Evolutionary conservation across 2,888 invertebrate species (phyloP).

Genomic region (Erannis defoliaria): DNA sequence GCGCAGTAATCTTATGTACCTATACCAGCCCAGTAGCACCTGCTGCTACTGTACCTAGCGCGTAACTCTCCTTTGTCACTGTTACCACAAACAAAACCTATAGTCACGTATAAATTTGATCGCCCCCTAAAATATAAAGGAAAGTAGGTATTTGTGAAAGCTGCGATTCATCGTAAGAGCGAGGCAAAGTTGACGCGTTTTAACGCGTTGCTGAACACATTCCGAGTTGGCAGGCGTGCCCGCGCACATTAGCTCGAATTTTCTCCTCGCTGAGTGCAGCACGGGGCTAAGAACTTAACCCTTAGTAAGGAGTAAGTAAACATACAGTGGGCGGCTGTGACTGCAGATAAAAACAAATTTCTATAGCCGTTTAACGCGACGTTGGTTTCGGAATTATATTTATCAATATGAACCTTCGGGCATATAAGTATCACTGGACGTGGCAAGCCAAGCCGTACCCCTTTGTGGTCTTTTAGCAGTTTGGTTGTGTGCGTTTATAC

Average conservation of each 20-base stretch:
- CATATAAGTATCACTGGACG: too few relatives aligned
- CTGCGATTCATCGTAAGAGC: constrained; percentile 41
- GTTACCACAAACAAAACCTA: constrained; percentile 11
- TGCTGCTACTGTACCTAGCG: too few relatives aligned
- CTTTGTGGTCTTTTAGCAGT: too few relatives aligned
- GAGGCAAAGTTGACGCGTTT: constrained; percentile 63
- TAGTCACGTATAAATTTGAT: constrained; percentile 27
- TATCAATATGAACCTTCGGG: background rate
- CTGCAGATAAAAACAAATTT: constrained; percentile 13
- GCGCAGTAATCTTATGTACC: too few relatives aligned
- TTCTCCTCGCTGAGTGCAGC: constrained; percentile 56
- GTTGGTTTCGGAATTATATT: background rate
- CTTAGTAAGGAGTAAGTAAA: constrained; percentile 11
- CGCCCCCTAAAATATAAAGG: constrained; percentile 21
- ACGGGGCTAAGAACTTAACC: constrained; percentile 41
- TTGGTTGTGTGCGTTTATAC: too few relatives aligned
- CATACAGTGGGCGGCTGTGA: constrained; percentile 5
- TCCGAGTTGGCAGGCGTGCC: constrained; percentile 68
- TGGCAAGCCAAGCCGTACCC: too few relatives aligned
- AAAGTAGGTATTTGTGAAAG: constrained; percentile 28
- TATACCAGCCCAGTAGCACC: too few relatives aligned
- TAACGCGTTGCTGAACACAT: constrained; percentile 66
- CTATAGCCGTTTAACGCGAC: background rate
- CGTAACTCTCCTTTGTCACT: too few relatives aligned
- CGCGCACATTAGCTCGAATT: constrained; percentile 66